Percentiles rank a stretch among this genome's conserved stretches.
Evolutionary conservation across 2,113 vertebrate species (phyloP).

Genomic region (Mystacornis crossleyi): DNA sequence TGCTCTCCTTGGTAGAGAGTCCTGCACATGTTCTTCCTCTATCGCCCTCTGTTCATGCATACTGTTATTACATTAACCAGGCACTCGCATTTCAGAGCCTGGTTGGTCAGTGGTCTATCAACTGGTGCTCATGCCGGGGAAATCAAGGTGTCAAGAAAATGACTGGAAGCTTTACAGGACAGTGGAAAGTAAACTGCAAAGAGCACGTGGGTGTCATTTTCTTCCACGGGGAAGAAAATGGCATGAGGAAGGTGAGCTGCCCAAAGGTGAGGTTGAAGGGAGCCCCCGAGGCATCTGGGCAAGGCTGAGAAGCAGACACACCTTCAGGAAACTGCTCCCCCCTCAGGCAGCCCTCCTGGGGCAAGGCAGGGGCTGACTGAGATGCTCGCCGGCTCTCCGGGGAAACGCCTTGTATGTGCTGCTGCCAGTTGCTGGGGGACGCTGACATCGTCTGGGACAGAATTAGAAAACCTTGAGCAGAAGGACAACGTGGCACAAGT

Average conservation of each 20-base stretch:
- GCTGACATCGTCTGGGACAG: conserved; percentile 31
- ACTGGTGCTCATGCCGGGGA: not conserved
- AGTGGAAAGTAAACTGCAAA: not conserved
- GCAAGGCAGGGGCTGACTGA: rapidly evolving
- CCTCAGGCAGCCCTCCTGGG: not conserved
- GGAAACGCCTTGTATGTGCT: conserved; percentile 20
- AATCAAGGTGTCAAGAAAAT: not conserved
- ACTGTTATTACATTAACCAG: not conserved
- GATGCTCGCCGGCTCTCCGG: not conserved
- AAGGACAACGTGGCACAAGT: conserved; percentile 43
- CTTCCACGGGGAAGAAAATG: rapidly evolving
- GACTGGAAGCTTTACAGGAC: not conserved
- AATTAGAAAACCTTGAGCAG: conserved; percentile 76
- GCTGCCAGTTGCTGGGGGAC: conserved; percentile 19
- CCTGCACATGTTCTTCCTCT: not conserved
- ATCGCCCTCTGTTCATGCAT: not conserved
- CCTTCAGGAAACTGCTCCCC: not conserved
- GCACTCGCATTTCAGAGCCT: not conserved
- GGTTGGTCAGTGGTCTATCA: not conserved
- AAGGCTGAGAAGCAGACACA: not conserved
- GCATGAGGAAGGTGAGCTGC: not conserved
- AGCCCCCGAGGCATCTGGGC: not conserved
- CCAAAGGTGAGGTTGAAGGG: not conserved
- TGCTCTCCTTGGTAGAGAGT: not conserved
- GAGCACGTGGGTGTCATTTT: not conserved